phyloP scores from a whole-genome alignment of 2,113 vertebrate genomes.

The Neofelis nebulosa region DNA sequence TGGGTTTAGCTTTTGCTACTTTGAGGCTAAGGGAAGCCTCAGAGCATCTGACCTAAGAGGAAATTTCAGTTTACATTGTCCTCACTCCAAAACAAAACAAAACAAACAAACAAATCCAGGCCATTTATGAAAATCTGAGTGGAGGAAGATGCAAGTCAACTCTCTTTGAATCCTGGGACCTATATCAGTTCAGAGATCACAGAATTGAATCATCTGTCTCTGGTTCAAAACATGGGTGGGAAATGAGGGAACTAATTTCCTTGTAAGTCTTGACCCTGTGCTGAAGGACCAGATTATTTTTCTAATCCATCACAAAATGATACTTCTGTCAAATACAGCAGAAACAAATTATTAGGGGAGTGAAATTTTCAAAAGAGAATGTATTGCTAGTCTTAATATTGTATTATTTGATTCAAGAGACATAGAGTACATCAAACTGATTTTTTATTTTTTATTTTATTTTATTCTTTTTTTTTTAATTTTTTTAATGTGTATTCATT shows the following conservation, averaged over 20 bases:
- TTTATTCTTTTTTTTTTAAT: neutral
- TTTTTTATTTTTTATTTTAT: neutral
- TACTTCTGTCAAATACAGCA: neutral
- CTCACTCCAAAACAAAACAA: neutral
- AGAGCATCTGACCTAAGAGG: too few species aligned
- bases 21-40: too few species aligned
- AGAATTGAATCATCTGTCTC: neutral
- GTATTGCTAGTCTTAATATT: neutral
- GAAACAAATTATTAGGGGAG: neutral
- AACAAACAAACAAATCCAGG: neutral
- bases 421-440: neutral
- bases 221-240: neutral
- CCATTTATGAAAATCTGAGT: neutral
- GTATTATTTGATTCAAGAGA: neutral
- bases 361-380: neutral
- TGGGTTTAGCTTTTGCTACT: too few species aligned
- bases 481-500: neutral
- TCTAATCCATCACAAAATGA: neutral
- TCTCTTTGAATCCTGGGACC: neutral
- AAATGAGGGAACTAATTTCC: neutral
- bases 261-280: neutral
- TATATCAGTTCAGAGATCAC: neutral
- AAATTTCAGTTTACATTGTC: neutral
- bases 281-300: neutral
- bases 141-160: neutral